These are phyloP conservation scores for Catocala sponsa DNA, from an alignment of 2,888 invertebrate genomes.

Conservation along the genomic window DNA sequence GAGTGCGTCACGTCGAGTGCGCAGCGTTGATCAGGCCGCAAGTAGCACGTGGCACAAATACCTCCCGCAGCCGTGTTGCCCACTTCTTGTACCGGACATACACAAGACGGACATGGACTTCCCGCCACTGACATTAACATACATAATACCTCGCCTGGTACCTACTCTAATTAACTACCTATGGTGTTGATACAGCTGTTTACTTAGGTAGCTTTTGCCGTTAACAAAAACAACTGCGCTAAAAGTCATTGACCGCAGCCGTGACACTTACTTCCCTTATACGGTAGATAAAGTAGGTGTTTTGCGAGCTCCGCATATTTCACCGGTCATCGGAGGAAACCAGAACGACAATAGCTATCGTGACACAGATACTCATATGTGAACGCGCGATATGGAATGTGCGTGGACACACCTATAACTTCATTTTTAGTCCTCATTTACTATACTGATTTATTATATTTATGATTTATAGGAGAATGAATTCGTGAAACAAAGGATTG, in stretches of 20 bases:
- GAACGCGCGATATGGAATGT: constrained; percentile 12
- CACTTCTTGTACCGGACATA: constrained; percentile 76
- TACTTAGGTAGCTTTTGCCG: constrained; percentile 1
- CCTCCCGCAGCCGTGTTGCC: constrained; percentile 74
- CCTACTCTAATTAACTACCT: constrained; percentile 33
- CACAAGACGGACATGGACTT: constrained; percentile 68
- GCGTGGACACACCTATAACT: constrained; percentile 1
- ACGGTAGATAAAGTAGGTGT: constrained; percentile 36
- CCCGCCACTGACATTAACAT: constrained; percentile 61
- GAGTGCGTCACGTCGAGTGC: constrained; percentile 64
- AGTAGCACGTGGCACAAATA: constrained; percentile 81
- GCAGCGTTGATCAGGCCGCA: constrained; percentile 56
- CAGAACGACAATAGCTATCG: constrained; percentile 25
- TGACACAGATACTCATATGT: constrained; percentile 21
- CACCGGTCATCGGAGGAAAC: constrained; percentile 21
- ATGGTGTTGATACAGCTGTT: constrained; percentile 1
- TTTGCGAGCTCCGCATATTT: constrained; percentile 39
- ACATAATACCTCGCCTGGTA: constrained; percentile 42
- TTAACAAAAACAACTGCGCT: neutral
- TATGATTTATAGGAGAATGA: constrained; percentile 90
- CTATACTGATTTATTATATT: neutral
- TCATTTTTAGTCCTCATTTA: neutral
- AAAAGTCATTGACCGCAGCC: constrained; percentile 57
- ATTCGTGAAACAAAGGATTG: constrained; percentile 95
- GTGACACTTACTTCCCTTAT: constrained; percentile 59